Conservation (phyloP, 2,888 invertebrate species). For the Tenthredo notha region DNA sequence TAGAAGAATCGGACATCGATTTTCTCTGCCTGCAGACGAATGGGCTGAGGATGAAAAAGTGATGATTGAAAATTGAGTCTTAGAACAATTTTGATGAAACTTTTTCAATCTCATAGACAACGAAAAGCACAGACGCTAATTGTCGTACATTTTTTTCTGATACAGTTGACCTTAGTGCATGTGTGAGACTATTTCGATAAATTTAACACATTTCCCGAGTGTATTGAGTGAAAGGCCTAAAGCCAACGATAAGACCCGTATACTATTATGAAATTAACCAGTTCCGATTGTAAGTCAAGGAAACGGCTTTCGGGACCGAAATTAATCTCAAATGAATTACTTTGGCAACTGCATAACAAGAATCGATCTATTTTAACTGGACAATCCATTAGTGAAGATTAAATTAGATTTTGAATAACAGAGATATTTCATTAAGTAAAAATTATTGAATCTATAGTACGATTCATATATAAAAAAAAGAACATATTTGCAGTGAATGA, state of each 20-base stretch:
- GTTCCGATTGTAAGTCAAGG: constrained; percentile 19
- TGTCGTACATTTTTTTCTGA: background rate
- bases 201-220: constrained; percentile 12
- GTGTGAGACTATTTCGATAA: background rate
- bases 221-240: constrained; percentile 7
- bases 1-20: constrained; percentile 17
- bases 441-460: background rate
- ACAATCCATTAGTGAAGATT: background rate
- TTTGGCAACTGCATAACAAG: background rate
- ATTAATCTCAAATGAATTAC: background rate
- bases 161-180: background rate
- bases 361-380: background rate
- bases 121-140: background rate
- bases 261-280: constrained; percentile 10
- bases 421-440: background rate
- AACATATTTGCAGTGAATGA: background rate
- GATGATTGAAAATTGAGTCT: background rate
- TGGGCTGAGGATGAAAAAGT: background rate
- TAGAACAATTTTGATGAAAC: background rate
- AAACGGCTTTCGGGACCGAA: background rate
- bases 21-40: background rate
- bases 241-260: background rate
- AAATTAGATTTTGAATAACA: background rate
- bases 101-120: background rate
- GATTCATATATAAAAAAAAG: background rate